Conservation (phyloP, 2,888 invertebrate species). For the Protonemura montana region DNA sequence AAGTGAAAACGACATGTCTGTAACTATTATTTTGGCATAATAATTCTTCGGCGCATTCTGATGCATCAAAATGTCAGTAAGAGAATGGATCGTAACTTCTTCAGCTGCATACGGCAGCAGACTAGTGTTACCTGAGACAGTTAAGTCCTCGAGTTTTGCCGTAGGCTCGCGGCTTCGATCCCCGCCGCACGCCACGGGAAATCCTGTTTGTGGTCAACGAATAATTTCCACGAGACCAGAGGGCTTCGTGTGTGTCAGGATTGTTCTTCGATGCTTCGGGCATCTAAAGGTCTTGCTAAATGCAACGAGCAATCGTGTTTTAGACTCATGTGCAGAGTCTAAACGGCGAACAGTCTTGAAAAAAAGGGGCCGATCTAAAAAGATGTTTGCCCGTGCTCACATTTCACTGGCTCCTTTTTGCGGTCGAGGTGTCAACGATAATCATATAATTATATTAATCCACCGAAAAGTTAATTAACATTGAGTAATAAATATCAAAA, state of each 20-base stretch:
- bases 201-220: conserved; percentile 7
- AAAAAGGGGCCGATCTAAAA: not conserved
- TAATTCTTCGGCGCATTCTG: too few relatives aligned
- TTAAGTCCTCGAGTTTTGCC: not conserved
- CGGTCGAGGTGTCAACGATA: not conserved
- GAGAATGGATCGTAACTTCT: too few relatives aligned
- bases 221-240: not conserved
- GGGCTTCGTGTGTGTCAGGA: not conserved
- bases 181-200: not conserved
- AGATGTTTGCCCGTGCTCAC: not conserved
- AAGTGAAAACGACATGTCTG: too few relatives aligned
- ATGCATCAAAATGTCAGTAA: too few relatives aligned
- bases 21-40: too few relatives aligned
- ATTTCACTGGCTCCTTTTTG: not conserved
- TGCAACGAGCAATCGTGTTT: not conserved
- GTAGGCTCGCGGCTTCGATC: not conserved
- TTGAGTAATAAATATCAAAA: not conserved
- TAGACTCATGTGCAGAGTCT: not conserved
- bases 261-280: not conserved
- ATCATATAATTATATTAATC: not conserved
- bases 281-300: not conserved
- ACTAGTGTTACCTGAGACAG: too few relatives aligned
- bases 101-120: too few relatives aligned
- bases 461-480: not conserved
- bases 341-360: not conserved